Evolutionary conservation across 1,140 invertebrate genomes (phyloP).

Genomic region (Probaryconus sp.): DNA sequence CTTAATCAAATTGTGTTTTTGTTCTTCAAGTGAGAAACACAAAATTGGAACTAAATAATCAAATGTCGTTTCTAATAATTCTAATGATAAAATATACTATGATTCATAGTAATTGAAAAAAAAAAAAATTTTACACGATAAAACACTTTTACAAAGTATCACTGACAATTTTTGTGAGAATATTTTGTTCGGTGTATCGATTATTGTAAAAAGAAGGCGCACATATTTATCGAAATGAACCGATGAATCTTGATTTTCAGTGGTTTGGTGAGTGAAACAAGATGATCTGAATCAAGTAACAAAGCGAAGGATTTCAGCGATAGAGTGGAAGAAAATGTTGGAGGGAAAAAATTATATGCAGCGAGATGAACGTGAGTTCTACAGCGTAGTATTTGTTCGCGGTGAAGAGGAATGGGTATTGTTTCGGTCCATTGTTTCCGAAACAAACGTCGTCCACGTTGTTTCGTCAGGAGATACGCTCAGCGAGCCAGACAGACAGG

Average conservation of each 20-base stretch:
- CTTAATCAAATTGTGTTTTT: slow-evolving; percentile 3
- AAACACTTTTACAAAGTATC: too few species aligned
- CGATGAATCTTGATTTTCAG: slow-evolving; percentile 20
- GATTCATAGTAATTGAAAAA: too few species aligned
- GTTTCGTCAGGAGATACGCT: slow-evolving; percentile 77
- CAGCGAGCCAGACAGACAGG: slow-evolving; percentile 72
- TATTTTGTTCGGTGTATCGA: too few species aligned
- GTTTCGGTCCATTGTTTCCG: slow-evolving; percentile 77
- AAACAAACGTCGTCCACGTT: slow-evolving; percentile 77
- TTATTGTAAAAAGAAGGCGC: not conserved
- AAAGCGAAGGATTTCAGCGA: slow-evolving; percentile 34
- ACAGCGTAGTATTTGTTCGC: slow-evolving; percentile 42
- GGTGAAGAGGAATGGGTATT: slow-evolving; percentile 69
- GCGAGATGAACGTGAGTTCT: slow-evolving; percentile 38
- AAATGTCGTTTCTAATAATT: too few species aligned
- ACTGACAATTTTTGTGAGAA: too few species aligned
- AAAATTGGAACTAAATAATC: slow-evolving; percentile 1
- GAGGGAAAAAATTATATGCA: slow-evolving; percentile 43
- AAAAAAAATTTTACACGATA: too few species aligned
- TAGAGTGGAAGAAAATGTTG: slow-evolving; percentile 39
- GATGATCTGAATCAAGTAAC: slow-evolving; percentile 34
- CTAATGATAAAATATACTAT: too few species aligned
- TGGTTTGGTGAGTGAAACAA: too few species aligned
- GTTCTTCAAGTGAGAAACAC: too few species aligned
- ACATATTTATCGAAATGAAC: slow-evolving; percentile 4